phyloP scores from a whole-genome alignment of 2,113 vertebrate species.

The Panthera leo region DNA sequence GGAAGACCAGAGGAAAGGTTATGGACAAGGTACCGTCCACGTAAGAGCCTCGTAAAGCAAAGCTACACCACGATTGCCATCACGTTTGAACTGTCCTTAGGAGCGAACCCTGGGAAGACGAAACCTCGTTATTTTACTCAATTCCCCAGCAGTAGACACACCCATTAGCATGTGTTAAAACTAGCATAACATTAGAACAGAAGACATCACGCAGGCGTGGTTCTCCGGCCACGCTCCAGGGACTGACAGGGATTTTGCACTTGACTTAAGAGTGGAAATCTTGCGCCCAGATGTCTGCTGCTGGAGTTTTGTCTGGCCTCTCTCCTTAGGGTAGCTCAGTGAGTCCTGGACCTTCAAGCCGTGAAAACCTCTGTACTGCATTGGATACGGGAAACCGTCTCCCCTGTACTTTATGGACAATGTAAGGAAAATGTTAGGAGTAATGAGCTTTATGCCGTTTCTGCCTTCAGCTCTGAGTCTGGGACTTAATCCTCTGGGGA shows the following conservation, averaged over 20 bases:
- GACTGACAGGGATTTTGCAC: neutral
- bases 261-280: neutral
- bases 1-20: neutral
- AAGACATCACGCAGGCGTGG: neutral
- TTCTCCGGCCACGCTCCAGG: neutral
- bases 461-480: neutral
- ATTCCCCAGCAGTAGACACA: neutral
- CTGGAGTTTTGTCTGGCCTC: neutral
- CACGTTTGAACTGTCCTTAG: neutral
- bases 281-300: rapidly evolving
- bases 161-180: neutral
- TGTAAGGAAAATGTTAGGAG: neutral
- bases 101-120: neutral
- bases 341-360: neutral
- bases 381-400: neutral
- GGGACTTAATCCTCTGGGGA: neutral
- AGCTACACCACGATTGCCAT: neutral
- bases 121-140: neutral
- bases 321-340: neutral
- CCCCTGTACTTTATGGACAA: neutral
- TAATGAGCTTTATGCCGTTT: neutral
- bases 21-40: rapidly evolving
- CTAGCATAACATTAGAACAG: neutral
- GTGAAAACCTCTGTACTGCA: neutral
- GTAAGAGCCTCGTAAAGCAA: neutral